A percentile compares a stretch with the other conserved stretches of the same genome.
These are phyloP conservation scores for Urocitellus parryii DNA, from an alignment of 2,113 vertebrate genomes.

Conservation along the genomic window DNA sequence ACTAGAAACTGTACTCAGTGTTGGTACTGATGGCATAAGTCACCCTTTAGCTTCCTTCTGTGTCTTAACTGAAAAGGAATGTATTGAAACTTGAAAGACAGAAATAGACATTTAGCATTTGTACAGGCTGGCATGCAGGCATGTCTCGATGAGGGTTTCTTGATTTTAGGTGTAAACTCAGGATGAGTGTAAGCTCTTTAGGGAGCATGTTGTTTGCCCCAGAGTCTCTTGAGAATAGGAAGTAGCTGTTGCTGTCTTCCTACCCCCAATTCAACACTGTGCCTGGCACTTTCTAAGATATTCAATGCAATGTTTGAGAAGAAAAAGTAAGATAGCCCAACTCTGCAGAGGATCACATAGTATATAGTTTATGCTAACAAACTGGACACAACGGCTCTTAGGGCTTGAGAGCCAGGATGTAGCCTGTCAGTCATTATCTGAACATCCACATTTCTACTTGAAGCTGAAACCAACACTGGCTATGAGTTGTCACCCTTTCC, in stretches of 20 bases:
- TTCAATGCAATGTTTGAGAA: not conserved
- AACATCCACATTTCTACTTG: too few species aligned
- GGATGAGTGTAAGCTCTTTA: not conserved
- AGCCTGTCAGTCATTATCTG: not conserved
- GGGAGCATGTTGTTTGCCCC: not conserved
- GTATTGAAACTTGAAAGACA: not conserved
- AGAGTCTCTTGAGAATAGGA: not conserved
- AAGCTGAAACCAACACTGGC: not conserved
- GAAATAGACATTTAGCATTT: not conserved
- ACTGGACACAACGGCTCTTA: not conserved
- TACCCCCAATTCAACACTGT: not conserved
- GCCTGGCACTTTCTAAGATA: not conserved
- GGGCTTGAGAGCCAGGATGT: not conserved
- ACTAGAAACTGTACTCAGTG: not conserved
- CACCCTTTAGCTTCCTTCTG: not conserved
- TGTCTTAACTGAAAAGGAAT: not conserved
- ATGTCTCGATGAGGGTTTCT: not conserved
- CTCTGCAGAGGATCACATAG: not conserved
- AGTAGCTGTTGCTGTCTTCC: not conserved
- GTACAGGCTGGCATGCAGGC: not conserved
- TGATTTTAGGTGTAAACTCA: not conserved
- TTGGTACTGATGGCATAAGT: not conserved
- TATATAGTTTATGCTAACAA: not conserved
- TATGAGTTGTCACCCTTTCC: not conserved
- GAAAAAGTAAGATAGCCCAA: not conserved